Conservation (phyloP, 1,140 invertebrate genomes). For the Brachionus sp. region DNA sequence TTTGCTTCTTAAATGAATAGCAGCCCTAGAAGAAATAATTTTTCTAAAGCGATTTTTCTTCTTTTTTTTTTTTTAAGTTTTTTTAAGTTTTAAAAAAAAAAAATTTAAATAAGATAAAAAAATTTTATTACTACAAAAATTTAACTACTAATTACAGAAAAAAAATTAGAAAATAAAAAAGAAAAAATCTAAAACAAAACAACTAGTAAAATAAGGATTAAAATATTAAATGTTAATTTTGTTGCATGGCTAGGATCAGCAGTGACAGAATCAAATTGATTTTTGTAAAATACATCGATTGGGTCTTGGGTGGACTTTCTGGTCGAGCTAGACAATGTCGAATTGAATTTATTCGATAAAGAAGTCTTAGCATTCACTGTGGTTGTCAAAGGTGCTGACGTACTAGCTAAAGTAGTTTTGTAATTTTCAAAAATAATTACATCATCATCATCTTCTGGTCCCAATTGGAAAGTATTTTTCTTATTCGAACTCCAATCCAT, state of each 20-base stretch:
- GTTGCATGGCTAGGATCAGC: neutral
- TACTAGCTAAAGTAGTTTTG: neutral
- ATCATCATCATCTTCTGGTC: neutral
- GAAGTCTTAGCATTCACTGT: neutral
- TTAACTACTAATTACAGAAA: neutral
- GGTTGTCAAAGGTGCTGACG: neutral
- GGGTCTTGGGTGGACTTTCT: neutral
- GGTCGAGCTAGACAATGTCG: neutral
- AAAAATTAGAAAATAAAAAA: no score
- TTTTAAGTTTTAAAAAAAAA: neutral
- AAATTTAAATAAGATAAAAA: neutral
- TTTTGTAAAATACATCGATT: neutral
- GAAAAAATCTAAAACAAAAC: neutral
- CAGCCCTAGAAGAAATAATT: no score
- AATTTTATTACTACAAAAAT: neutral
- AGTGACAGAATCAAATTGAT: constrained; percentile 28
- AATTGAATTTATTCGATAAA: neutral
- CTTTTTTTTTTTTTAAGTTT: neutral
- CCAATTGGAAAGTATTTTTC: constrained; percentile 6
- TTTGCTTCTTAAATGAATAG: no score
- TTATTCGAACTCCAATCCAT: constrained; percentile 26
- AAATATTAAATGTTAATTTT: neutral
- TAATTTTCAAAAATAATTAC: neutral
- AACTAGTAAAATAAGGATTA: neutral
- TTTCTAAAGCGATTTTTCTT: neutral